A percentile compares a stretch with the other conserved stretches of the same genome.
Conservation (phyloP, 1,140 invertebrate species). For the Papilio aristodemus region DNA sequence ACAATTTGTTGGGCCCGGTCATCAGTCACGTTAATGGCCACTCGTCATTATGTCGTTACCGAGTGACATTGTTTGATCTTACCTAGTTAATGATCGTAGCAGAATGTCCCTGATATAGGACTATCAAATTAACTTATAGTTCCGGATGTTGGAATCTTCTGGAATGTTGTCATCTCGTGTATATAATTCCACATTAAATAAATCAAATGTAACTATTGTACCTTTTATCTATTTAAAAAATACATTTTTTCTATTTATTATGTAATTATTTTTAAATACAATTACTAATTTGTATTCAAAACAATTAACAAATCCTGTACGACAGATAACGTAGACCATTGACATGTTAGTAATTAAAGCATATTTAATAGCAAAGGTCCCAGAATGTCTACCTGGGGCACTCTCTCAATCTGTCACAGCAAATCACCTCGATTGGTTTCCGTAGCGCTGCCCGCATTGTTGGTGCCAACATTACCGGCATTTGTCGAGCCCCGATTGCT, state of each 20-base stretch:
- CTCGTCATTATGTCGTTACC: not conserved
- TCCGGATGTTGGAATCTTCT: no score
- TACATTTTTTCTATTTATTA: no score
- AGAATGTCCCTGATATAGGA: not conserved
- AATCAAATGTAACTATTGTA: no score
- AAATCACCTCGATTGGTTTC: conserved; percentile 6
- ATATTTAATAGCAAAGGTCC: not conserved
- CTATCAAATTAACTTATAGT: no score
- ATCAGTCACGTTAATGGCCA: not conserved
- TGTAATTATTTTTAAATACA: no score
- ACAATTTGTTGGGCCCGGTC: not conserved
- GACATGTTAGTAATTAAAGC: not conserved
- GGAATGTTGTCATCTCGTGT: no score
- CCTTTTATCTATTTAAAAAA: no score
- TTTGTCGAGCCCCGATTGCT: conserved; percentile 12
- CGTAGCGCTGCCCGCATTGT: conserved; percentile 17
- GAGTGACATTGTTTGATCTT: not conserved
- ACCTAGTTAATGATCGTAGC: not conserved
- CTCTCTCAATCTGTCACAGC: conserved; percentile 7
- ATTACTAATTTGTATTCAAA: no score
- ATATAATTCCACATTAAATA: no score
- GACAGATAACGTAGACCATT: no score
- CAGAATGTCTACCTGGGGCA: not conserved
- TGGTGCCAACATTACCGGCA: conserved; percentile 3
- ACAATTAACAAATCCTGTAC: no score